Base-by-base conservation (phyloP, 1,140 invertebrate genomes). In the Pseudomyrmex dendroicus region DNA sequence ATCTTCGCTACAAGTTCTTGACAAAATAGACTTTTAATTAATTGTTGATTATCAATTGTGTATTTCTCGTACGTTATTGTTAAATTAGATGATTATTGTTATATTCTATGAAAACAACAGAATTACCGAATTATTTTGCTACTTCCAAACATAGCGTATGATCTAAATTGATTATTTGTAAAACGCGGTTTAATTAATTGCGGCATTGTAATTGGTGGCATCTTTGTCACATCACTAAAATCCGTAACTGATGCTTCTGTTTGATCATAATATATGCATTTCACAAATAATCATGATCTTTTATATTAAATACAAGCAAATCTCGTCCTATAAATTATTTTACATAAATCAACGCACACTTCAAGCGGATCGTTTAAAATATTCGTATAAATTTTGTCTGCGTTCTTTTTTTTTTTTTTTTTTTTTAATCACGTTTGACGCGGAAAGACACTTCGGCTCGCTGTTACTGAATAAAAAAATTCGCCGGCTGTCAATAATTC, bases 261-360 rank as follows among this genome's bases (percentile, higher is more conserved):
- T 70, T 46, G 70, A 70, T 15, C 67, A 68, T 20, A 17, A n/a
- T 46, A 57, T 48, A 57, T 54, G 64, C 64, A 70, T 70, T 35
- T 78, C 76, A 80, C 35, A 62, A 80, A 80, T 72, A 80, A 61
- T 61, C 22, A 70, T 59, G 50, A 46, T 17, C 61, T 35, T 15
- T 54, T 68, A 52, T 64, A 67, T 35, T 25, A 20, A 44, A n/a
- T 44, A 2, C 35, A 7, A 35, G 0, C 5, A 35, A 35, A 35
- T 35, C 35, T 35, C 5, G 35, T 35, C 3, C 12, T 17, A 78
- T 70, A 48, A 78, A 57, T 78, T 68, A 68, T 50, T 77, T 67
- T 44, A 17, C 52, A 25, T 46, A 57, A 57, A 70, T 57, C 63
- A 48, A 57, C 35, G 35, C 4, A 35, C 56, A 68, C 2, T 52